phyloP scores from a whole-genome alignment of 1,140 invertebrate genomes.

The Neuroterus valhalla region DNA sequence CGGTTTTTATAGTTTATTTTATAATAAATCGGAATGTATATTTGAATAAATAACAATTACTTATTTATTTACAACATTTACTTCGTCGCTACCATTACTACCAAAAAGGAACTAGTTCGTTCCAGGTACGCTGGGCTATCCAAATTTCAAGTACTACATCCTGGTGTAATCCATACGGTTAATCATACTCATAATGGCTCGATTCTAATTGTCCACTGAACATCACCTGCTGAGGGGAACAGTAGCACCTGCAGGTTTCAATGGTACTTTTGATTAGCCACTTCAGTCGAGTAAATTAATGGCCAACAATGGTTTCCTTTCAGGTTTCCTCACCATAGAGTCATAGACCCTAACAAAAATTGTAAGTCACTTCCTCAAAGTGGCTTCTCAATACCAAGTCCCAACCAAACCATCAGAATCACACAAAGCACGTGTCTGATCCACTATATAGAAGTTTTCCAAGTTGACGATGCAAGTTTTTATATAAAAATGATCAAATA shows the following conservation, averaged over 20 bases:
- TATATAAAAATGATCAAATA: neutral
- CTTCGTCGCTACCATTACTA: too few species aligned
- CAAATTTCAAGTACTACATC: too few species aligned
- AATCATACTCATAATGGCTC: neutral
- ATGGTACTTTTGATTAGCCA: conserved; percentile 5
- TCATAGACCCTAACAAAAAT: neutral
- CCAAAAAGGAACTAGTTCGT: too few species aligned
- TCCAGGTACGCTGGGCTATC: too few species aligned
- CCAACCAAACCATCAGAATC: neutral
- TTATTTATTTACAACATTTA: too few species aligned
- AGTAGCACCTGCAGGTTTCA: conserved; percentile 1
- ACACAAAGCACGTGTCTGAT: neutral
- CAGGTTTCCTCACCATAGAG: neutral
- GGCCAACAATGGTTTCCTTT: conserved; percentile 5
- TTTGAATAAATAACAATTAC: too few species aligned
- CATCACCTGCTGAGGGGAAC: conserved; percentile 15
- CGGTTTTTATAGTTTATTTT: too few species aligned
- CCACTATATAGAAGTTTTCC: neutral
- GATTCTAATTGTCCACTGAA: conserved; percentile 10
- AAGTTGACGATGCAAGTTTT: neutral
- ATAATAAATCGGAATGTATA: too few species aligned
- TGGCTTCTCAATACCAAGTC: neutral
- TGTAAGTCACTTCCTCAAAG: conserved; percentile 10
- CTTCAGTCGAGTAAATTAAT: neutral
- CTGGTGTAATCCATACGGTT: too few species aligned